Evolutionary conservation across 2,888 invertebrate species (phyloP), one percentile per base, ranked within the genome.

Genomic region (Synergus umbraculus): DNA sequence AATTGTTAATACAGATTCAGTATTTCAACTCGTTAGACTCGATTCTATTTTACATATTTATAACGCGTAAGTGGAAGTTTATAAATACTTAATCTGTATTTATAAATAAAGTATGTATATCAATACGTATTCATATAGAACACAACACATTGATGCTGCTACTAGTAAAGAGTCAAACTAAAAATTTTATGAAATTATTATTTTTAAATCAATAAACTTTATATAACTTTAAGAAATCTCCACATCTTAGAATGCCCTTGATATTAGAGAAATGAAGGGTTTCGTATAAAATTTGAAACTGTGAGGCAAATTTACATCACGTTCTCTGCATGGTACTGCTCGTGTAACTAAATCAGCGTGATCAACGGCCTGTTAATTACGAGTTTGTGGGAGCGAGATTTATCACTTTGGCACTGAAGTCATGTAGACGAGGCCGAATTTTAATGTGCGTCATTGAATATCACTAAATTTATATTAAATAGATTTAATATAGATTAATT

Each of bases 291-390:
- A 66, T 66, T 2, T 8, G 66, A 66, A n/a, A 44, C 10, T 43
- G 15, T 41, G 65, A 18, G 10, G 37, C n/a, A 43, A n/a, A n/a
- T 64, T 15, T 37, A 41, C 64, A 22, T 22, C 22, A 22, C 37
- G n/a, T 41, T 37, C 15, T 15, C 15, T 66, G 66, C 66, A 43
- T 43, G n/a, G 65, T 66, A 41, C 65, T 43, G 10, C n/a, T 66
- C 66, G 43, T 66, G 43, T 66, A 66, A 66, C 43, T 66, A 18
- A 66, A 66, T 66, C 43, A 66, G 43, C 66, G 18, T 64, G 64
- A 64, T 64, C 41, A 64, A 64, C 64, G 37, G 41, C 18, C 66
- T 43, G 18, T 46, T 69, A 69, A 69, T 69, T 69, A 46, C 46
- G 46, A 46, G 22, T 69, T 46, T 29, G 22, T 69, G 43, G 18